Conservation (phyloP, 1,140 invertebrate species). For the Lucilia sericata region DNA sequence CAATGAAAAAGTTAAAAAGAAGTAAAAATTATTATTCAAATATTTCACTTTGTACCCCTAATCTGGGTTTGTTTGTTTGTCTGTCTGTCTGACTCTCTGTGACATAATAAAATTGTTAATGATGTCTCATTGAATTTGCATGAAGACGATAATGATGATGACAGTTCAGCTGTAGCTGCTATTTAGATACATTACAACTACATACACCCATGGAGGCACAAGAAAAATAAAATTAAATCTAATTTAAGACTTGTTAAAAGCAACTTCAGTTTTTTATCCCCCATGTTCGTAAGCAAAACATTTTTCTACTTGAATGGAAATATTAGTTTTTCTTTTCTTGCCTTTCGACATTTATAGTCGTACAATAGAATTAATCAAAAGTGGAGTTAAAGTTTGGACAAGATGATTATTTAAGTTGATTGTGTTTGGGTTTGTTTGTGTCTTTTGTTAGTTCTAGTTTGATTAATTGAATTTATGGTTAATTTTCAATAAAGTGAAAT, state of each 20-base stretch:
- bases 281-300: not conserved
- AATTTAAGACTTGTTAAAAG: conserved; percentile 16
- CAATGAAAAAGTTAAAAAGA: not conserved
- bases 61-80: not conserved
- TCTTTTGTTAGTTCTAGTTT: not conserved
- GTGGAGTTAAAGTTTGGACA: not conserved
- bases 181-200: not conserved
- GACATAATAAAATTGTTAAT: conserved; percentile 7
- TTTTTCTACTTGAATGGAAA: not conserved
- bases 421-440: too few relatives aligned
- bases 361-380: not conserved
- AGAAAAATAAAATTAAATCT: not conserved
- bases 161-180: too few relatives aligned
- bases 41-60: not conserved
- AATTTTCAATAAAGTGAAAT: not conserved
- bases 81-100: not conserved
- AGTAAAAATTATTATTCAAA: not conserved
- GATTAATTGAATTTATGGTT: conserved; percentile 3
- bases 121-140: conserved; percentile 39
- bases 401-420: too few relatives aligned
- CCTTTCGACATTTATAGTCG: not conserved
- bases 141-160: not conserved
- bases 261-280: not conserved
- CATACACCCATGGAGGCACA: not conserved
- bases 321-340: not conserved